Evolutionary conservation across 1,140 invertebrate species (phyloP).

Genomic region (Drosophila murphyi): DNA sequence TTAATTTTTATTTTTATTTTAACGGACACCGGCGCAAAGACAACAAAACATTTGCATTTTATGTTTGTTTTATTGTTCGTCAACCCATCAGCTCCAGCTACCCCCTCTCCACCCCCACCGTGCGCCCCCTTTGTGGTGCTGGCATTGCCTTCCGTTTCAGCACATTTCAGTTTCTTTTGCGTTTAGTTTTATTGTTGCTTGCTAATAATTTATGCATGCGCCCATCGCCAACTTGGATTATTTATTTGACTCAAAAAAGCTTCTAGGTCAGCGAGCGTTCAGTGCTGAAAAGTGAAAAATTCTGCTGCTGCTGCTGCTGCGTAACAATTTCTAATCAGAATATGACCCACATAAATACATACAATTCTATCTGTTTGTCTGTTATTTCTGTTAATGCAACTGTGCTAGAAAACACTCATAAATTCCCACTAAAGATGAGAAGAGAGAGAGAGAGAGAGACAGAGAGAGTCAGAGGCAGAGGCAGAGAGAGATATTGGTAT

Average conservation of each 20-base stretch:
- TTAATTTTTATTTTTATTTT: conserved; percentile 77
- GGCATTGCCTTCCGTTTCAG: conserved; percentile 28
- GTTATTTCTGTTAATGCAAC: not conserved
- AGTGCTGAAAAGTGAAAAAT: conserved; percentile 49
- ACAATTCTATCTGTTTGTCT: not conserved
- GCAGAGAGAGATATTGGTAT: too few species aligned
- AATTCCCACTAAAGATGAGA: not conserved
- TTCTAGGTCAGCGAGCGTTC: conserved; percentile 42
- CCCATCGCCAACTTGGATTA: conserved; percentile 26
- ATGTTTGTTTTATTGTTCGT: conserved; percentile 79
- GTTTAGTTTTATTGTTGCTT: conserved; percentile 32
- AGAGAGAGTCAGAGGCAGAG: not conserved
- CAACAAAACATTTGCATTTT: conserved; percentile 69
- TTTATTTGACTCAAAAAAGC: conserved; percentile 44
- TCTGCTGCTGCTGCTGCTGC: conserved; percentile 5
- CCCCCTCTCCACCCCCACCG: conserved; percentile 13
- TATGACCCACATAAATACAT: conserved; percentile 20
- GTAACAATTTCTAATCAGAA: conserved; percentile 25
- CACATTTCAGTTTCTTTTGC: conserved; percentile 48
- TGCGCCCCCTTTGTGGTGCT: not conserved
- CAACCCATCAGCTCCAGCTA: conserved; percentile 10
- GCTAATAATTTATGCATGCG: conserved; percentile 48
- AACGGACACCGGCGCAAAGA: conserved; percentile 51
- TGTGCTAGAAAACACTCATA: conserved; percentile 9
- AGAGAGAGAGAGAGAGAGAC: not conserved